A percentile compares a stretch with the other conserved stretches of the same genome.
Conservation (phyloP, 2,888 invertebrate genomes). For the Blastobasis adustella region DNA sequence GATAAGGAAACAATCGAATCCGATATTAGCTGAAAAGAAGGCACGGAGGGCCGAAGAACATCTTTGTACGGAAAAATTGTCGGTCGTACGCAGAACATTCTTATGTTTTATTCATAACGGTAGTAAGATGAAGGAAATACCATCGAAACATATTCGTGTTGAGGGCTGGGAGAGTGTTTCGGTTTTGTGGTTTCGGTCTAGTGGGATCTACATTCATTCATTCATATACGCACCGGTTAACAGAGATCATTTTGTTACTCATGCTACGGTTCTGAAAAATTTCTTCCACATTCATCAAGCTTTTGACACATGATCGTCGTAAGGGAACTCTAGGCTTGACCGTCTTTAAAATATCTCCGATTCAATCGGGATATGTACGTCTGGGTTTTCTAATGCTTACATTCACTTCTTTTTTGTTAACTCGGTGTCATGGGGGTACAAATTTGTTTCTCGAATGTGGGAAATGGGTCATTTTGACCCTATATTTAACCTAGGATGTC, state of each 20-base stretch:
- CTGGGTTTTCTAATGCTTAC: no score
- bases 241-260: not conserved
- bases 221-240: not conserved
- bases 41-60: conserved; percentile 26
- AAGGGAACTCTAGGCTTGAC: no score
- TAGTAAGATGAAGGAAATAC: conserved; percentile 18
- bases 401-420: no score
- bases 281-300: not conserved
- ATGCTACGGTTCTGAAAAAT: not conserved
- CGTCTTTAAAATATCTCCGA: no score
- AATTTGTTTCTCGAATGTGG: no score
- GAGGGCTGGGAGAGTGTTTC: not conserved
- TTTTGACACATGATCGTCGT: not conserved
- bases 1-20: not conserved
- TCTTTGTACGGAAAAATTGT: conserved; percentile 32
- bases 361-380: no score
- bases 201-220: not conserved
- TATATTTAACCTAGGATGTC: no score
- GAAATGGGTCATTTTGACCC: no score
- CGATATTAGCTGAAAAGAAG: not conserved
- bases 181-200: not conserved
- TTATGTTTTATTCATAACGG: conserved; percentile 45
- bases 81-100: conserved; percentile 22
- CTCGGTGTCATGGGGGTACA: no score
- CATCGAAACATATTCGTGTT: not conserved